Conservation (phyloP, 2,113 vertebrate genomes). For the Semicossyphus pulcher region DNA sequence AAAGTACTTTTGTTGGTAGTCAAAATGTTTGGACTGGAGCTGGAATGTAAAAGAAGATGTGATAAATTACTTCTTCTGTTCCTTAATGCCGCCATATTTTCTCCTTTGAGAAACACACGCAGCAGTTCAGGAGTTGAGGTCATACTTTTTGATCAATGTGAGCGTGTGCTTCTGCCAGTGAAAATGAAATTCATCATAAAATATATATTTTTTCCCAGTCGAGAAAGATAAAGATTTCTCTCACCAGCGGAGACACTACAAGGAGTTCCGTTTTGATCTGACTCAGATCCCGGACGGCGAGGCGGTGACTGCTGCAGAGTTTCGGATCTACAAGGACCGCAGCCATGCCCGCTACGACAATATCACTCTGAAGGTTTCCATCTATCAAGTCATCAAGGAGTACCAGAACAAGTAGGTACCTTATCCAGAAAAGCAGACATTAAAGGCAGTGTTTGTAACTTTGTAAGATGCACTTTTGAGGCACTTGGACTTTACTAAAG, state of each 20-base stretch:
- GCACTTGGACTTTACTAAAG: no score
- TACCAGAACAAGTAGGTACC: slow-evolving; percentile 91
- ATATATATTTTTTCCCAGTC: slow-evolving; percentile 84
- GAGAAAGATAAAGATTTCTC: slow-evolving; percentile 99
- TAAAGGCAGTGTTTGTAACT: neutral
- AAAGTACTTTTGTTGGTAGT: slow-evolving; percentile 84
- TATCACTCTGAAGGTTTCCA: slow-evolving; percentile 92
- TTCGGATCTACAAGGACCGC: slow-evolving; percentile 97
- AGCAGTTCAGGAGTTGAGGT: slow-evolving; percentile 54
- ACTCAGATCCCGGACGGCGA: slow-evolving; percentile 97
- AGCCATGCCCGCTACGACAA: slow-evolving; percentile 93
- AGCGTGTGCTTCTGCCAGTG: slow-evolving; percentile 33
- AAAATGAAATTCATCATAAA: slow-evolving; percentile 52
- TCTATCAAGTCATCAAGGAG: slow-evolving; percentile 98
- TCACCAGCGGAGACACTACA: slow-evolving; percentile 96
- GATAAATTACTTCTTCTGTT: slow-evolving; percentile 75
- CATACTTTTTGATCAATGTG: slow-evolving; percentile 31
- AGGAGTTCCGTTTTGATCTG: slow-evolving; percentile 98
- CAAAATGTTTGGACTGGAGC: slow-evolving; percentile 83
- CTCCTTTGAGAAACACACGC: slow-evolving; percentile 29
- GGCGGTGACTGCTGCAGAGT: slow-evolving; percentile 96
- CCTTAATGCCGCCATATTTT: slow-evolving; percentile 55
- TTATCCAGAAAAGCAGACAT: neutral
- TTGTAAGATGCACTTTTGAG: no score
- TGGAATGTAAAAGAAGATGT: slow-evolving; percentile 78